Percentiles rank a stretch among this genome's conserved stretches.
phyloP scores from a whole-genome alignment of 2,113 vertebrate species.

The Pycnonotus jocosus region DNA sequence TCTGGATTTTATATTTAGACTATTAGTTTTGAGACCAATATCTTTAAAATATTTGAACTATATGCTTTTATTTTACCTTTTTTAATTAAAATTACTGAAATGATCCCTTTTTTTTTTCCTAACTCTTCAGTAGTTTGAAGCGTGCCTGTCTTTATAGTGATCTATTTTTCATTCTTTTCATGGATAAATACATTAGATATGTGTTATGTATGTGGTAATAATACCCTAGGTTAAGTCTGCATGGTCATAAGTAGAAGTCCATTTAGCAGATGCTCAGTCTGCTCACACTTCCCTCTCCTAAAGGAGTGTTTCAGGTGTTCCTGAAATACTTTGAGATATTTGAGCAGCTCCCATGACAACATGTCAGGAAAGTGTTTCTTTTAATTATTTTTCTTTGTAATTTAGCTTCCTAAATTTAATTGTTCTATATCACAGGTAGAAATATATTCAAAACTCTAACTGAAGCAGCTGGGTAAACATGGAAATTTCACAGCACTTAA shows the following conservation, averaged over 20 bases:
- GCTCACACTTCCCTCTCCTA: neutral
- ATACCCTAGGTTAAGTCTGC: neutral
- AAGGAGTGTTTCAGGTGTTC: neutral
- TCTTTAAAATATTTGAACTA: neutral
- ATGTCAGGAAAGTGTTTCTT: neutral
- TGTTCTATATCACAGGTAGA: neutral
- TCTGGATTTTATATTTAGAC: neutral
- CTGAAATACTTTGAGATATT: neutral
- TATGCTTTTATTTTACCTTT: neutral
- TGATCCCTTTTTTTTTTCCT: neutral
- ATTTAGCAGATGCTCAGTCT: neutral
- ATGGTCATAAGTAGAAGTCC: neutral
- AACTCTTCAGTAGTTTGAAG: neutral
- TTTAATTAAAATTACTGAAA: neutral
- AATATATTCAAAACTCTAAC: neutral
- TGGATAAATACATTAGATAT: neutral
- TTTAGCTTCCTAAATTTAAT: neutral
- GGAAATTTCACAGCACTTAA: neutral
- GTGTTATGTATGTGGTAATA: neutral
- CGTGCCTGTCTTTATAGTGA: rapidly evolving
- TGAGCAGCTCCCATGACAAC: neutral
- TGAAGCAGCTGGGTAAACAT: neutral
- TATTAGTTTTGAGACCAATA: neutral
- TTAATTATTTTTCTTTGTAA: neutral
- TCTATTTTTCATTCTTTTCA: neutral